These are phyloP conservation scores for Lucilia sericata DNA, from an alignment of 1,140 invertebrate genomes.

Conservation along the genomic window DNA sequence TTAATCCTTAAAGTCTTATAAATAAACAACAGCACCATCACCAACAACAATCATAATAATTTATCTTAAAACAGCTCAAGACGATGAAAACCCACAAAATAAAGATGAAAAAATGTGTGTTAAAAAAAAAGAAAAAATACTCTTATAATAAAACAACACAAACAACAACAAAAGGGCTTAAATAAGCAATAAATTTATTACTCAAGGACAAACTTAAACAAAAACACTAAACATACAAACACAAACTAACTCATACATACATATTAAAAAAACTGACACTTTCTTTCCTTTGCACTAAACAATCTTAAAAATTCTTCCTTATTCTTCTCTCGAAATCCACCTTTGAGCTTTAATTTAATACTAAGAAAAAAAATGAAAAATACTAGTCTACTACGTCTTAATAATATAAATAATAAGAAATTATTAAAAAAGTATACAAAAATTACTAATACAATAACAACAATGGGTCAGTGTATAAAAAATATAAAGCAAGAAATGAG, in stretches of 20 bases:
- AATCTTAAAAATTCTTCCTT: too few species aligned
- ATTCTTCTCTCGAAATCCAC: too few species aligned
- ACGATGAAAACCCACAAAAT: background rate
- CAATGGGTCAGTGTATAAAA: too few species aligned
- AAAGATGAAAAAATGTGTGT: background rate
- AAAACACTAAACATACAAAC: background rate
- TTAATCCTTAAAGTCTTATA: background rate
- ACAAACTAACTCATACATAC: background rate
- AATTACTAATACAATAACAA: too few species aligned
- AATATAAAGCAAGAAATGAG: too few species aligned
- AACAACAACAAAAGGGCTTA: background rate
- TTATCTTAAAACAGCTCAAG: background rate
- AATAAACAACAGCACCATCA: background rate
- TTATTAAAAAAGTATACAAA: too few species aligned
- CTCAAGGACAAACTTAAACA: background rate
- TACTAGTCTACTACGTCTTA: too few species aligned
- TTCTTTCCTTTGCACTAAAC: too few species aligned
- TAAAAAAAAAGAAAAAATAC: background rate
- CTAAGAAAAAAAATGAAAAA: too few species aligned
- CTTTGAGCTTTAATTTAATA: too few species aligned
- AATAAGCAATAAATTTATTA: constrained; percentile 3
- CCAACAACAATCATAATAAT: background rate
- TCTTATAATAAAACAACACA: background rate
- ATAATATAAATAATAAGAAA: too few species aligned
- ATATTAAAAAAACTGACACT: too few species aligned